Evolutionary conservation across 2,888 invertebrate species (phyloP).

Genomic region (Dolomedes plantarius): DNA sequence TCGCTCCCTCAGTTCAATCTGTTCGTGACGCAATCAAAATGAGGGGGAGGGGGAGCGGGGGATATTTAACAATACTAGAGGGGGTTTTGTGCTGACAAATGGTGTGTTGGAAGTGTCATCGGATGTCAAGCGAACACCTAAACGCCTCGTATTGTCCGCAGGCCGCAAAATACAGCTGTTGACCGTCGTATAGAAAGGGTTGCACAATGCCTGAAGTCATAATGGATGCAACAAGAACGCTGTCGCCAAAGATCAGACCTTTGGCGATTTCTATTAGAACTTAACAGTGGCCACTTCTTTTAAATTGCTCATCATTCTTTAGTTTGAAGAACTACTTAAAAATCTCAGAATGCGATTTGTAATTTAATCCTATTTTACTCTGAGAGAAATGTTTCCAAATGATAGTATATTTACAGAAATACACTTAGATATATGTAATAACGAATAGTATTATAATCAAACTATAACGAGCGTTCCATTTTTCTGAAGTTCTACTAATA

Average conservation of each 20-base stretch:
- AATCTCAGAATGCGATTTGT: no score
- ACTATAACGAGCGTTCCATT: no score
- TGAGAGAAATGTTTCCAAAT: no score
- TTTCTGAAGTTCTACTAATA: no score
- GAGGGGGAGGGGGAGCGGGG: slow-evolving; percentile 3
- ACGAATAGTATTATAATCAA: no score
- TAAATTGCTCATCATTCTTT: no score
- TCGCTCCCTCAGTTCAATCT: slow-evolving; percentile 30
- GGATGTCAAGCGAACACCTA: slow-evolving; percentile 42
- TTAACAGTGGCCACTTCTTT: no score
- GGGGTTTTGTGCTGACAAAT: slow-evolving; percentile 55
- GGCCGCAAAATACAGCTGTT: slow-evolving; percentile 31
- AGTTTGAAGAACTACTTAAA: no score
- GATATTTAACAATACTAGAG: slow-evolving; percentile 6
- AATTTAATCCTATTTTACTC: no score
- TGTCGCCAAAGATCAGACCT: neutral
- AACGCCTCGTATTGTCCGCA: slow-evolving; percentile 39
- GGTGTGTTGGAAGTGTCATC: slow-evolving; percentile 50
- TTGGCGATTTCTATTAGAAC: no score
- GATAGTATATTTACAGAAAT: no score
- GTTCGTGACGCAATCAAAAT: slow-evolving; percentile 44
- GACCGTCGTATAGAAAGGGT: slow-evolving; percentile 22
- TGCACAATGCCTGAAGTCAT: neutral
- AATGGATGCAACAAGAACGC: neutral
- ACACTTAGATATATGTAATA: no score